Evolutionary conservation across 2,113 vertebrate species (phyloP), one percentile per base, ranked within the genome.

Genomic region (Tragelaphus buxtoni): DNA sequence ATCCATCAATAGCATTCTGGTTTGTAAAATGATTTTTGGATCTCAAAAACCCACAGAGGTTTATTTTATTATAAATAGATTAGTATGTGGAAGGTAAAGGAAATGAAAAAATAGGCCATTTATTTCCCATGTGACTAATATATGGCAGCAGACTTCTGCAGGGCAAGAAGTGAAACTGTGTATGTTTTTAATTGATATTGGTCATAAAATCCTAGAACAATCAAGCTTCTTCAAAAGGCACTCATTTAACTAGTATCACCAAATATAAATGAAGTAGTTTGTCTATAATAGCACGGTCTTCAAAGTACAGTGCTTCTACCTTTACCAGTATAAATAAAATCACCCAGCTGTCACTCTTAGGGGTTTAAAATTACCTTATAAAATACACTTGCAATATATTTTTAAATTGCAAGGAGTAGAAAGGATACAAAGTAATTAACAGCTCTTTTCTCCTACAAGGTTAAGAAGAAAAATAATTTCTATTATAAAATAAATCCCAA

Each of bases 141-240:
- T 28, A 95, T 4, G 79, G 69, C 32, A 90, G 74, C 79, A 79
- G 42, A 91, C 58, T 86, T 85, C 83, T 60, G 14, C 51, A 94
- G 26, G 30, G 32, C 28, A 93, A 82, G n/a, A 80, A 60, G 39
- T 47, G 82, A 91, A 92, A 95, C 45, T 91, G 72, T 58, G 51
- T 61, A 88, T 61, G 51, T 76, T 85, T 92, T 82, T 80, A 49
- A 84, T 39, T 91, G n/a, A 74, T 26, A 94, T 8, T 72, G 49
- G 86, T 80, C 81, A 93, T 88, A 90, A 95, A 94, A 80, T 93
- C 55, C 56, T 91, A 74, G 72, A 95, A 90, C 49, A 91, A 91
- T 42, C 30, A 82, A 90, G 24, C 14, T 39, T 85, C 39, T 86
- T 69, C 9, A 91, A 94, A 83, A 88, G 28, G 53, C 22, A 72